Evolutionary conservation across 2,113 vertebrate species (phyloP), one percentile per base, ranked within the genome.

Genomic region (Pogona vitticeps): DNA sequence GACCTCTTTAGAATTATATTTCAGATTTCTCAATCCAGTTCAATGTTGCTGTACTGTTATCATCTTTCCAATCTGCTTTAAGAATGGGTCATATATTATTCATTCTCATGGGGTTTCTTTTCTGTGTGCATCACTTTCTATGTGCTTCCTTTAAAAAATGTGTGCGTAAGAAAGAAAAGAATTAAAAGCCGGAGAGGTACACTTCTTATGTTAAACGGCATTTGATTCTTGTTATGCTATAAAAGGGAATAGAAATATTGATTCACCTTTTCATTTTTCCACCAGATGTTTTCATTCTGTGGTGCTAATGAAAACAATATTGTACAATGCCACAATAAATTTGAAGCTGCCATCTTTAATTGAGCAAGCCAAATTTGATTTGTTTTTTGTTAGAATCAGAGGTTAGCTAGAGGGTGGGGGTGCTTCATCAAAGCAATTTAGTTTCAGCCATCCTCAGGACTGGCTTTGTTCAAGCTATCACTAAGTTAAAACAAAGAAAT

Each of bases 401-500:
- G 28, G 38, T 73, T 78, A n/a, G 70, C 58, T 5, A 36, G 52
- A 17, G 80, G 72, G 52, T 88, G 14, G 6, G 83, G 79, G 26
- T 78, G 78, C 72, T 76, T 9, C 3, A 87, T 85, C 84, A 90
- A 90, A 91, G 0, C 58, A 79, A 59, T 23, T 70, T 76, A 31
- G 28, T 56, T n/a, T 83, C 21, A 82, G 5, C 52, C 88, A 42
- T 31, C 63, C 6, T 79, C 36, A 20, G 89, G 9, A 2, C n/a
- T 93, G 92, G 40, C 0, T 68, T 90, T 93, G 31, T 85, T 80
- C 90, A 65, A 38, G 56, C 1, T 38, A 80, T 82, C 85, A 67
- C 14, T 85, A 84, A 90, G 28, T 28, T 68, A 82, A 86, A 21
- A 87, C 70, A 58, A 46, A 90, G 89, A 15, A 58, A 61, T 76